Base-by-base conservation (phyloP, 2,888 invertebrate genomes). In the Oconnorella tubifera region DNA sequence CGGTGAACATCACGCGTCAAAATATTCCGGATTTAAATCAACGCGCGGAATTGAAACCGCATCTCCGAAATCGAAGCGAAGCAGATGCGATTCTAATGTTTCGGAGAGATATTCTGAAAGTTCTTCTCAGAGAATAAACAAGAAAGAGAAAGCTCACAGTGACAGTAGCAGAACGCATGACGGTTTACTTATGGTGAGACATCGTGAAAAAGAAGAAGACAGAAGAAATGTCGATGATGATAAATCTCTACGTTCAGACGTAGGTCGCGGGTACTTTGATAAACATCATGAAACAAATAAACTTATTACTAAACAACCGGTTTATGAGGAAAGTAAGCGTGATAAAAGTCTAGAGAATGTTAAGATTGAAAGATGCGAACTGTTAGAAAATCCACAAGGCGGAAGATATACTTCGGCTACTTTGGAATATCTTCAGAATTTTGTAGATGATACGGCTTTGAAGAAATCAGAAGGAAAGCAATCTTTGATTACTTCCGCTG, bases 341-440 rank as follows among this genome's bases (percentile, higher is more conserved):
- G 40, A 40, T 19, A 40, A 40, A 19, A 14, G 10, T 10, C 40
- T 40, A 10, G 25, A 51, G 6, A 51, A 51, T 27, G 53, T 6
- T 4, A 6, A 23, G 6, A 23, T 4, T 51, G 53, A 19, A 27
- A 6, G 53, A 25, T 6, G 4, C 25, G 53, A 51, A 19, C n/a
- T n/a, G n/a, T n/a, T n/a, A n/a, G n/a, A n/a, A n/a, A n/a, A n/a
- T n/a, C n/a, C n/a, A n/a, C n/a, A n/a, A n/a, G 53, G 53, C 6
- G 53, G 25, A 25, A 19, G 25, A 27, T 51, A 23, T 27, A 51
- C 53, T 10, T 51, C 53, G 6, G 14, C 53, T 23, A 51, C 53
- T 27, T 23, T 51, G 14, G 53, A 51, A 23, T 51, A 51, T 27
- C 53, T 51, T 23, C 53, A 51, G 25, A 19, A 51, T 51, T 51